Base-by-base conservation (phyloP, 2,113 vertebrate species). In the Tamias sibiricus region DNA sequence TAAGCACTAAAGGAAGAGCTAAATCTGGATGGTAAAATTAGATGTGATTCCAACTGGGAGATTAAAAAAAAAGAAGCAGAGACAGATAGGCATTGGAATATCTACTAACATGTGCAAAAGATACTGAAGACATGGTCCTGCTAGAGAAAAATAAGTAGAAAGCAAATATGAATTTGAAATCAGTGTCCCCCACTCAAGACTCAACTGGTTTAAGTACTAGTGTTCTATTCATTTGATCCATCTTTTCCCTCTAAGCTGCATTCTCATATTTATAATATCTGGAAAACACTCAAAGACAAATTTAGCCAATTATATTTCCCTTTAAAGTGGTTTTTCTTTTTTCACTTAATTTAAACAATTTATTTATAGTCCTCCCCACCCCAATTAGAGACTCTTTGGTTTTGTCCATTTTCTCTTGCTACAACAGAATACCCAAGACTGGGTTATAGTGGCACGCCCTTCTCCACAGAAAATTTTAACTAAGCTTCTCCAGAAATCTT, bases 261-360 rank as follows among this genome's bases (percentile, higher is more conserved):
- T n/a, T 91, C 30, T 87, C 44, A n/a, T n/a, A n/a, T 84, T 88
- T 79, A 68, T 40, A 83, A 84, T 40, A 94, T 79, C 40, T 57
- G 24, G 20, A 19, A 4, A 87, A 83, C 82, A 14, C 7, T 62
- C 66, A 47, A 74, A 72, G 68, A 59, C 8, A 81, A 93, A 87
- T 30, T 54, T 72, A 94, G 8, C 24, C 17, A 96, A 22, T 77
- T 64, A 40, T 47, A 11, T 42, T 57, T 83, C 93, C 68, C 24
- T 24, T 87, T 62, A 84, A 72, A 71, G 37, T 76, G 7, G 2
- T 2, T 71, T 72, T 82, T 79, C 22, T 24, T 91, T 71, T 76
- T 52, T 16, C 72, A 40, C 57, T 66, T 76, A 75, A 80, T 92
- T 92, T 44, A 81, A 86, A 30, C 35, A 74, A 66, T 66, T 81